These are phyloP conservation scores for Bursaphelenchus okinawaensis DNA, from an alignment of 2,888 invertebrate species.

Conservation along the genomic window DNA sequence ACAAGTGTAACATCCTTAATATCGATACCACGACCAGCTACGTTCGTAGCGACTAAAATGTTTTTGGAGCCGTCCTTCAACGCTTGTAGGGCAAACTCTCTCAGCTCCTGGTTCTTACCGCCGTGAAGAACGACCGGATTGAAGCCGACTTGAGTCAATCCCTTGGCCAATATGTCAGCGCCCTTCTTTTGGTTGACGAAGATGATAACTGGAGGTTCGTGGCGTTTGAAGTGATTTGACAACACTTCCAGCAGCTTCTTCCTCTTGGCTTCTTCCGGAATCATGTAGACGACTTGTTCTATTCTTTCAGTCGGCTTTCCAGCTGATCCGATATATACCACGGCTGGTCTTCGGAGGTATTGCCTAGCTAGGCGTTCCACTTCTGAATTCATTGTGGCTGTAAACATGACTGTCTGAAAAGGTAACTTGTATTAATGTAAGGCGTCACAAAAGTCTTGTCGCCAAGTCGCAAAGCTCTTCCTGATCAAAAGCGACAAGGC, in stretches of 20 bases:
- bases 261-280: constrained; percentile 86
- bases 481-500: neutral
- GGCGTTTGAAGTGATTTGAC: constrained; percentile 72
- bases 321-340: constrained; percentile 77
- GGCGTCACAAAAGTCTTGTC: no score
- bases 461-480: no score
- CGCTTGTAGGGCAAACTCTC: constrained; percentile 93
- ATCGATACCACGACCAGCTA: constrained; percentile 99
- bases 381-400: constrained; percentile 97
- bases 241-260: constrained; percentile 91
- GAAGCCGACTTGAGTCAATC: constrained; percentile 90
- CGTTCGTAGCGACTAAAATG: constrained; percentile 96
- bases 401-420: constrained; percentile 93
- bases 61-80: constrained; percentile 93
- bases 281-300: constrained; percentile 84
- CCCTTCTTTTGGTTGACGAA: constrained; percentile 99
- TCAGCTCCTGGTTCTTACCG: constrained; percentile 91
- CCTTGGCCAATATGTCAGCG: constrained; percentile 92
- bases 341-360: constrained; percentile 88
- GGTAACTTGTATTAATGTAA: no score
- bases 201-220: constrained; percentile 84
- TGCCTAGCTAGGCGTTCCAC: constrained; percentile 90
- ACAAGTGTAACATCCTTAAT: constrained; percentile 98
- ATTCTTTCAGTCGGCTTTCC: constrained; percentile 96
- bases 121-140: constrained; percentile 95